Evolutionary conservation across 2,797 vertebrate genomes (phyloP), one percentile per base, ranked within the genome.

Genomic region (Myioborus melanocephalus): DNA sequence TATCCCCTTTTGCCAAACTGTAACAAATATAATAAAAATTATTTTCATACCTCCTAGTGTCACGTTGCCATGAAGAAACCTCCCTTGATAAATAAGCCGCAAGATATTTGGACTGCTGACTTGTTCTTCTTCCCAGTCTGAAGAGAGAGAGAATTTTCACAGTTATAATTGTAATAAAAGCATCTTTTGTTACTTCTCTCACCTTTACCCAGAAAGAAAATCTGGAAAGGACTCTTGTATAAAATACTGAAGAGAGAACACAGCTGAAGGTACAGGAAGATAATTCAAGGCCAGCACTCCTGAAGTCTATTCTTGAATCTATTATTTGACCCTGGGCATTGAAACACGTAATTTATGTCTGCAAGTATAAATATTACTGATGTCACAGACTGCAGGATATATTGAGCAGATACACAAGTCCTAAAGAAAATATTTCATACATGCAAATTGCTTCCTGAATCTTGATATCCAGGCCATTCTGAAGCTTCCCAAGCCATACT

Each of bases 61-160:
- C 97, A 99, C 99, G 90, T 99, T 99, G 98, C 99, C 99, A 66
- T 99, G 99, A 93, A 99, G 98, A 98, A 99, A 99, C 73, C 99
- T 98, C 95, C 99, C 99, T 98, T 99, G 99, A 98, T 99, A 99
- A 98, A 99, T 99, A 97, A 99, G 98, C 94, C 99, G 98, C 94
- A 99, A 98, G 97, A 99, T 99, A 98, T 98, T 99, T 83, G 99
- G 99, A 98, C 99, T 99, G 98, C 99, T 99, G 97, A 99, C 99
- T 97, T 99, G 99, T 68, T 99, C 99, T 97, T 99, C 99, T 97
- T 99, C 99, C 99, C 99, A 99, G 85, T 99, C 99, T 99, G 98
- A 93, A 97, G 95, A 97, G 95, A 69, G 44, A 98, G 70, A 88
- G 44, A 93, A 68, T 81, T 75, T 69, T 41, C 83, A 97, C 55